Base-by-base conservation (phyloP, 2,113 vertebrate species). In the Ammodramus savannarum region DNA sequence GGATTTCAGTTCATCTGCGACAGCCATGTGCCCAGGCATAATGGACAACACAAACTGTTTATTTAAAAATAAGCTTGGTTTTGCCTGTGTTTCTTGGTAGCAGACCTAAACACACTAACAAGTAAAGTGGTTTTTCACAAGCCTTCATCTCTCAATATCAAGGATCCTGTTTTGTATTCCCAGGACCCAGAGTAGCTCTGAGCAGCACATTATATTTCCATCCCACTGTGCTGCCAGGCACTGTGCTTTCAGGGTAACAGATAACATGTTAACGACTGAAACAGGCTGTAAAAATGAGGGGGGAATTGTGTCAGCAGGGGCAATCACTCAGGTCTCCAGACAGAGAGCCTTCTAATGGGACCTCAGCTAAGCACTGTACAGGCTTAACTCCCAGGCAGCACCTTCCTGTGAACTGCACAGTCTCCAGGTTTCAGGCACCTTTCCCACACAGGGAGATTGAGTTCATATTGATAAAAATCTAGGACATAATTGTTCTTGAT, bases 171-270 rank as follows among this genome's bases (percentile, higher is more conserved):
- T 95, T 66, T 69, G 43, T 93, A 65, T 80, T 96, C 75, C 67
- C 31, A 46, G 74, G 75, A 83, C 89, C 89, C 39, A 46, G 81
- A 87, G 62, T 39, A 63, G 44, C 67, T 83, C 82, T 93, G 85
- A 96, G 85, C 51, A 94, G 59, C 85, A 95, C 90, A 65, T 87
- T 79, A 80, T 88, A 78, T 91, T 96, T 94, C 68, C 79, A 88
- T 85, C 91, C 91, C 71, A 44, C 75, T 84, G 72, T 88, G 79
- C 83, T 94, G 79, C 82, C 74, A 83, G 82, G 90, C 55, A 68
- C 71, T 85, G 82, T 59, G 63, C 87, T 93, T 83, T 88, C 82
- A 88, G 78, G 44, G 43, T 93, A 83, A 77, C 55, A 85, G 43
- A 67, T 55, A 77, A 58, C 38, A 74, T 38, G 79, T 51, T 93